Base-by-base conservation (phyloP, 2,113 vertebrate species). In the Hippocampus abdominalis region DNA sequence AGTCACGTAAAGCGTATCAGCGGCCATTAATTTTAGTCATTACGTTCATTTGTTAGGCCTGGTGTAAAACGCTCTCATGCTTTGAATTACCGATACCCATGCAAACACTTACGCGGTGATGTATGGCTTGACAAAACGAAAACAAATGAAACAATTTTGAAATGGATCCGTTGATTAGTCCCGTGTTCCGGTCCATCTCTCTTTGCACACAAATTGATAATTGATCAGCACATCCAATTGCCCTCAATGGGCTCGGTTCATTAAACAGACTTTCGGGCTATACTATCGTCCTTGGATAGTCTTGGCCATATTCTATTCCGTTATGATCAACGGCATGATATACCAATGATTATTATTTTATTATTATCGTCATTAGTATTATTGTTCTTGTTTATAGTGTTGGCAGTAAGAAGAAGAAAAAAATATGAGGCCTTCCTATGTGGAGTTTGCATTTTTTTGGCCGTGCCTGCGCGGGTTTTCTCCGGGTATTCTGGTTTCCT, bases 171-270 rank as follows among this genome's bases (percentile, higher is more conserved):
- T 59, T 59, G 15, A 59, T 59, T 59, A 71, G 29, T 68, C 63
- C 39, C 63, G 66, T 71, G 61, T 71, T 77, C 64, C 68, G 23
- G 15, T 66, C 48, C 49, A 66, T 42, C 64, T 73, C 72, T 67
- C 73, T 75, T 69, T 75, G 64, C 44, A 51, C 63, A 79, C 71
- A 69, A 68, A 78, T 79, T 81, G 81, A 75, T 68, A 78, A 83
- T 86, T 84, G 84, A 85, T 81, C 79, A 80, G 73, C 69, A 83
- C 70, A 83, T 77, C 70, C 64, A 62, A 49, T 69, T 70, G 65
- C 61, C 66, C 70, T 74, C 75, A 15, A 20, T 25, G 66, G 70
- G 65, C 60, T n/a, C 12, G 70, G 64, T 39, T 72, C 82, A 86
- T 84, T 75, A 78, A 84, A 82, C 66, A 69, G 48, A 70, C 62